Conservation (phyloP, 2,113 vertebrate species). For the Platysteira castanea region DNA sequence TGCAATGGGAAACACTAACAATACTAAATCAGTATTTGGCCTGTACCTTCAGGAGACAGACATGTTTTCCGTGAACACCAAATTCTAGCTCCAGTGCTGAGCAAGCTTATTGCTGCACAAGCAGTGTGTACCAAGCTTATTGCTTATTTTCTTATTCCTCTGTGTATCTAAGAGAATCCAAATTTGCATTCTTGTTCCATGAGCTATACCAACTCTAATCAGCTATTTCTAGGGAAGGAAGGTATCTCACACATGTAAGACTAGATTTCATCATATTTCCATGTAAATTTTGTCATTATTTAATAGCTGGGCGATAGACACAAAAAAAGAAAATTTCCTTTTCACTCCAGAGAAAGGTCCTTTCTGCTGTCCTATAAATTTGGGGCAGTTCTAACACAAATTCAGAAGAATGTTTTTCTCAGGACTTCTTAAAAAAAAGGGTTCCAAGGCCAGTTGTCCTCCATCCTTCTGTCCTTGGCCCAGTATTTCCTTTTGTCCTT, state of each 20-base stretch:
- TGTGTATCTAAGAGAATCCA: not conserved
- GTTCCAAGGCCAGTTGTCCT: not conserved
- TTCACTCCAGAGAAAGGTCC: not conserved
- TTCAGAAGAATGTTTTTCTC: not conserved
- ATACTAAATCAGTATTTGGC: not conserved
- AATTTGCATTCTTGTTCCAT: not conserved
- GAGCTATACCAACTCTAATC: not conserved
- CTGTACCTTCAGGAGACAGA: not conserved
- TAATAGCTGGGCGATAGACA: not conserved
- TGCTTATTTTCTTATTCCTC: not conserved
- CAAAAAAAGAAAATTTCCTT: not conserved
- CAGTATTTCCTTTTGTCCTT: not conserved
- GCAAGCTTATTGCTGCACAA: not conserved
- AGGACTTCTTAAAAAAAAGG: not conserved
- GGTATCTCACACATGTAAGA: not conserved
- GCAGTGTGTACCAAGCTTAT: not conserved
- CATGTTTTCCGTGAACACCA: not conserved
- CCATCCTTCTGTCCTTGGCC: not conserved
- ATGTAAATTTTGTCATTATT: not conserved
- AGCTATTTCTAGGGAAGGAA: not conserved
- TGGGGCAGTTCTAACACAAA: not conserved
- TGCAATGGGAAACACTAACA: not conserved
- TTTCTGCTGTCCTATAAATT: not conserved
- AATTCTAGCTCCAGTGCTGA: not conserved
- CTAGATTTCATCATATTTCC: not conserved